A percentile compares a stretch with the other conserved stretches of the same genome.
Evolutionary conservation across 2,888 invertebrate genomes (phyloP).

Genomic region (Lycia hirtaria): DNA sequence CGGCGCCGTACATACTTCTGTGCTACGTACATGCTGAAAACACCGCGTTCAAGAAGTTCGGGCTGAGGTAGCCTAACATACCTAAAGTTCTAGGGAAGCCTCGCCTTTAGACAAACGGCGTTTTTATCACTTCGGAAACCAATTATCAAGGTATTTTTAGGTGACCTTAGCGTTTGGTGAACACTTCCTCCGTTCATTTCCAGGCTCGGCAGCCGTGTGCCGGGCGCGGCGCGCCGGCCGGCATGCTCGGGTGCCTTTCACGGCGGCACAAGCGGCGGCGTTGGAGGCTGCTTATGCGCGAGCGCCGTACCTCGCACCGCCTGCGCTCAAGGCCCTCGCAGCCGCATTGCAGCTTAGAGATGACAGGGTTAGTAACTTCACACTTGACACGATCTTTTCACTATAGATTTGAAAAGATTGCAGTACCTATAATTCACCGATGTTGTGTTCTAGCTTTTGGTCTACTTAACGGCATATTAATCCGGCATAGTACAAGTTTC

Average conservation of each 20-base stretch:
- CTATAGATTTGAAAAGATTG: too few relatives aligned
- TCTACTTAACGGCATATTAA: too few relatives aligned
- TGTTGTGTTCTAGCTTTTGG: too few relatives aligned
- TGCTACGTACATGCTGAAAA: too few relatives aligned
- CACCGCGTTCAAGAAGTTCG: too few relatives aligned
- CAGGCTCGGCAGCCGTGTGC: slow-evolving; percentile 61
- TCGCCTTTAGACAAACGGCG: not conserved
- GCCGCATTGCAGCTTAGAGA: slow-evolving; percentile 87
- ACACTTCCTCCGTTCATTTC: slow-evolving; percentile 50
- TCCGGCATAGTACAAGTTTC: too few relatives aligned
- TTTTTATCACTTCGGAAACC: not conserved
- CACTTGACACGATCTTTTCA: too few relatives aligned
- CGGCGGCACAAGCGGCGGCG: slow-evolving; percentile 87
- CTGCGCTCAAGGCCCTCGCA: slow-evolving; percentile 88
- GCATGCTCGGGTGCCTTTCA: slow-evolving; percentile 91
- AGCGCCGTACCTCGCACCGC: slow-evolving; percentile 89
- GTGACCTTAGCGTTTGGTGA: slow-evolving; percentile 19
- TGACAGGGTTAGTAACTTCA: slow-evolving; percentile 85
- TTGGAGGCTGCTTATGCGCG: slow-evolving; percentile 88
- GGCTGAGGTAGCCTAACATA: too few relatives aligned
- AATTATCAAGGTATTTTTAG: slow-evolving; percentile 4
- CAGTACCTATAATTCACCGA: too few relatives aligned
- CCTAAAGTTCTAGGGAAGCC: too few relatives aligned
- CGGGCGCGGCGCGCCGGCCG: slow-evolving; percentile 85
- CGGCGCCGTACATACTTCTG: too few relatives aligned